Base-by-base conservation (phyloP, 2,888 invertebrate genomes). In the Beris chalybata region DNA sequence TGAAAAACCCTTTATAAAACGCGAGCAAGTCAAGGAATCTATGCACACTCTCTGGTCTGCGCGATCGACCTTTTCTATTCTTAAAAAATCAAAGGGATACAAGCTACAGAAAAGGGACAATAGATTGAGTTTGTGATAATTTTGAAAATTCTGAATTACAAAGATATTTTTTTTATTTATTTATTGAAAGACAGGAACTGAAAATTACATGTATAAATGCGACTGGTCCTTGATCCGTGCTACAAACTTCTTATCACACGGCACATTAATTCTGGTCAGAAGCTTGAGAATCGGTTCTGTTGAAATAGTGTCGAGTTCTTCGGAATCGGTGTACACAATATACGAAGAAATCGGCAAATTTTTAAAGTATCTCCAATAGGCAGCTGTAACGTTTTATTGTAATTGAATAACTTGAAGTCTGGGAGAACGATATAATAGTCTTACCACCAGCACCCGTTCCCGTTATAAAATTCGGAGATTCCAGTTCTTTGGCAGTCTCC, bases 401-500 rank as follows among this genome's bases (percentile, higher is more conserved):
- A 15, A 38, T 13, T n/a, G n/a, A 29, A 59, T 47, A 59, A 5
- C 45, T 11, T 6, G 3, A 48, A 48, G 4, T 22, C 5, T 3
- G 4, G 9, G 22, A 13, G 12, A 48, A 22, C 13, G 4, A 58
- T 22, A 38, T 50, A 13, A 12, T 38, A 74, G 70, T 11, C 38
- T n/a, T 72, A 79, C 79, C 72, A 63, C 81, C 80, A 4, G 79
- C 79, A 50, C 76, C 74, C 1, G 76, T 74, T 3, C 80, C 81
- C 0, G 75, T 75, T 59, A 80, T 76, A 45, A 80, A 80, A 69
- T 80, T 80, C 0, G 80, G 80, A 9, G 76, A 71, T 65, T 79
- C 76, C n/a, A 80, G 66, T 5, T 75, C 73, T 5, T 71, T 66
- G 0, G 75, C 59, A 43, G 72, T 69, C 12, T 71, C 65, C 4